Base-by-base conservation (phyloP, 2,888 invertebrate species). In the Odontothrips loti region DNA sequence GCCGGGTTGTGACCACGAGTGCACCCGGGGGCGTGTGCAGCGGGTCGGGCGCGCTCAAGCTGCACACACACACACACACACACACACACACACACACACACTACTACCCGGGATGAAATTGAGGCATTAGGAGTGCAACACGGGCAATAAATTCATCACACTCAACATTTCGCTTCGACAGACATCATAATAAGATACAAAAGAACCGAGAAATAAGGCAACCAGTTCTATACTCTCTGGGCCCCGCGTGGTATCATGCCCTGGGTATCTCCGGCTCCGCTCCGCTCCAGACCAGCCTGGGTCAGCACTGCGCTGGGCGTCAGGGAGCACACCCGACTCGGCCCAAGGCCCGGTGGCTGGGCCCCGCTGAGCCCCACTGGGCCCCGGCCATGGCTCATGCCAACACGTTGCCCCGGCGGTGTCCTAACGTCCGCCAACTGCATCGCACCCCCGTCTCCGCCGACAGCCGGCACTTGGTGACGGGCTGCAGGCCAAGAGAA, bases 181-280 rank as follows among this genome's bases (percentile, higher is more conserved):
- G 68, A 75, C 68, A 75, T 75, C 68, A 75, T 75, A 75, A 75
- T 75, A 75, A 75, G 68, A 27, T 75, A 75, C 68, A 75, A 75
- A 75, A 75, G 68, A 27, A 75, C 68, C 68, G 68, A 75, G 68
- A 75, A 75, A 68, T 11, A 23, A 68, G 68, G 68, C 68, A 75
- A 75, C 68, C 68, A 75, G 68, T 75, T 75, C 68, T 75, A 27
- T n/a, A 17, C 58, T 58, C 34, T 43, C 34, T 43, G 34, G 3
- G 34, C 34, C 34, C 3, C 34, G 34, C 34, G 34, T 6, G 34
- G 68, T 68, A 68, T 68, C 68, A 68, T 9, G 11, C 58, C 15
- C 6, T 15, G 20, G 58, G 58, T 23, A 68, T 68, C 68, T 68
- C n/a, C 20, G 63, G 11, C 51, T 17, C 20, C 63, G 63, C 48